Evolutionary conservation across 2,888 invertebrate species (phyloP).

Genomic region (Rotaria sp.): DNA sequence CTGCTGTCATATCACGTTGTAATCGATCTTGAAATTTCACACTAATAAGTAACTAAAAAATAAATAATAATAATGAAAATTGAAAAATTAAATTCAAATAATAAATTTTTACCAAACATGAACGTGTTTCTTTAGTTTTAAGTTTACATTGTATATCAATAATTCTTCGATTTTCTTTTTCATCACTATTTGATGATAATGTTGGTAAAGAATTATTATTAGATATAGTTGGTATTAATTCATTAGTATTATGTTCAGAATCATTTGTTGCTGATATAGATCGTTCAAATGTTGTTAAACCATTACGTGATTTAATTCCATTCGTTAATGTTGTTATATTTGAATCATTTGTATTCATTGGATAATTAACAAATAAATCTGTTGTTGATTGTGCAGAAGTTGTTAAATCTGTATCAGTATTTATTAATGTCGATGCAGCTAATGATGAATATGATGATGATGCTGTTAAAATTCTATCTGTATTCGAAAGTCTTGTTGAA

Average conservation of each 20-base stretch:
- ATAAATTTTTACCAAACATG: neutral
- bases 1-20: constrained; percentile 27
- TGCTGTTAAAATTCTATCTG: neutral
- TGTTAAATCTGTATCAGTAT: neutral
- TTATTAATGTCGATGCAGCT: neutral
- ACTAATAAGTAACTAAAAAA: constrained; percentile 13
- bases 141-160: constrained; percentile 30
- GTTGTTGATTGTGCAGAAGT: neutral
- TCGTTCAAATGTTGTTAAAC: neutral
- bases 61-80: no score
- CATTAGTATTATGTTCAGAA: neutral
- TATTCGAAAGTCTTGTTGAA: neutral
- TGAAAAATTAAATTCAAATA: neutral
- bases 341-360: neutral
- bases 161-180: constrained; percentile 28
- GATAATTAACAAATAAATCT: neutral
- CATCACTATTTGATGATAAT: neutral
- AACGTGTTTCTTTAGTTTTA: constrained; percentile 13
- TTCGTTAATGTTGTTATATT: neutral
- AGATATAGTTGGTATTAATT: neutral
- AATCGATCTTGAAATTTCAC: constrained; percentile 26
- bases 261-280: neutral
- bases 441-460: neutral
- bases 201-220: neutral
- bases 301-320: neutral